Evolutionary conservation across 2,888 invertebrate genomes (phyloP).

Genomic region (Aspidiotus rigidus): DNA sequence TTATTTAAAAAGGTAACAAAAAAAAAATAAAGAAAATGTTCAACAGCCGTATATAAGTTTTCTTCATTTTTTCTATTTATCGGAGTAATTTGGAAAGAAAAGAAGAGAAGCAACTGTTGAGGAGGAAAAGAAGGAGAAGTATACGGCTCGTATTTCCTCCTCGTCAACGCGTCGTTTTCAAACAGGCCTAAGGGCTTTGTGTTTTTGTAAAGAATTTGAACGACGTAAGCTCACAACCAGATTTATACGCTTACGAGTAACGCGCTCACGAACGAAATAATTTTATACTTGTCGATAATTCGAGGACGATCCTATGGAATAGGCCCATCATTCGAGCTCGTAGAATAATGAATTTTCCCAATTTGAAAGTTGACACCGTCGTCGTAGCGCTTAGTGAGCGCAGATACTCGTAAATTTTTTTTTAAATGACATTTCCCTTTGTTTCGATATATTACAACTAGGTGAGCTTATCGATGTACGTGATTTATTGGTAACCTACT

Average conservation of each 20-base stretch:
- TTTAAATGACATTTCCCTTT: not conserved
- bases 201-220: too few species aligned
- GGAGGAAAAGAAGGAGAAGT: not conserved
- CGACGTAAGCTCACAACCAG: too few species aligned
- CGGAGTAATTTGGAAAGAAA: conserved; percentile 25
- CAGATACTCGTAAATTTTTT: too few species aligned
- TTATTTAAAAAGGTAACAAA: conserved; percentile 18
- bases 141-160: not conserved
- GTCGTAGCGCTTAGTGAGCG: too few species aligned
- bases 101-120: not conserved
- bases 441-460: not conserved
- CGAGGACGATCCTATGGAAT: too few species aligned
- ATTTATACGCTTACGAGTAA: not conserved
- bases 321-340: too few species aligned
- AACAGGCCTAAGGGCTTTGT: too few species aligned
- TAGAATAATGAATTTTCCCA: too few species aligned
- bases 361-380: too few species aligned
- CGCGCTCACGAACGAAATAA: not conserved
- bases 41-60: conserved; percentile 25
- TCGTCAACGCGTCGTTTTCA: not conserved
- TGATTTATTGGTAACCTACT: not conserved
- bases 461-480: too few species aligned
- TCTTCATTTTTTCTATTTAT: conserved; percentile 31
- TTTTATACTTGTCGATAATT: too few species aligned
- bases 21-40: conserved; percentile 12